Percentiles rank a stretch among this genome's conserved stretches.
Conservation (phyloP, 2,888 invertebrate genomes). For the Cyclophora albipunctata region DNA sequence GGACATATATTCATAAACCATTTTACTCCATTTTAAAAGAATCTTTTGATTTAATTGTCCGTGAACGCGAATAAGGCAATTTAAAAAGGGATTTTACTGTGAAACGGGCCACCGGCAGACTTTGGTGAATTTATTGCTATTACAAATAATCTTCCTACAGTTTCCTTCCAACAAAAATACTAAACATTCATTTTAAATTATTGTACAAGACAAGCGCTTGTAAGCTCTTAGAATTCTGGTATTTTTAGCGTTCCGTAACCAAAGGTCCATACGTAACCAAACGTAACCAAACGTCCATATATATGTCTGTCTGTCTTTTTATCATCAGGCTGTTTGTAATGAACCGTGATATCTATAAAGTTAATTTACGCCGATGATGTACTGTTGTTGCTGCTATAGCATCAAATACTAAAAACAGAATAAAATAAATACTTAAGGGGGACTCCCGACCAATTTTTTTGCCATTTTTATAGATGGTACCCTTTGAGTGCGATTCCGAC, state of each 20-base stretch:
- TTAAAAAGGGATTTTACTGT: constrained; percentile 31
- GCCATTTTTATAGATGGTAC: too few relatives aligned
- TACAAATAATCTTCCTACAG: constrained; percentile 42
- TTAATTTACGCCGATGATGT: too few relatives aligned
- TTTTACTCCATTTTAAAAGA: constrained; percentile 15
- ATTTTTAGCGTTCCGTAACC: neutral
- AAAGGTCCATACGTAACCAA: too few relatives aligned
- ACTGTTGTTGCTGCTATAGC: too few relatives aligned
- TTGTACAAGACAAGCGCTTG: constrained; percentile 22
- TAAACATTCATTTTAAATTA: constrained; percentile 34
- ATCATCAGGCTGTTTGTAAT: too few relatives aligned
- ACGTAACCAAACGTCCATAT: too few relatives aligned
- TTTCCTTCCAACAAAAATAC: constrained; percentile 20
- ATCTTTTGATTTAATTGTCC: constrained; percentile 38
- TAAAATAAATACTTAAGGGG: too few relatives aligned
- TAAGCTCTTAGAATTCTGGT: constrained; percentile 6
- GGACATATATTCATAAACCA: constrained; percentile 1
- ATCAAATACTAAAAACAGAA: too few relatives aligned
- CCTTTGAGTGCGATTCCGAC: too few relatives aligned
- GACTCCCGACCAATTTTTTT: too few relatives aligned
- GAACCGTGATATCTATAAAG: too few relatives aligned
- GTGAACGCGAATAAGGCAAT: constrained; percentile 44
- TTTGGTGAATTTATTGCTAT: constrained; percentile 48
- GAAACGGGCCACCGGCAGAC: constrained; percentile 27
- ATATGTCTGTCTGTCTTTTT: too few relatives aligned